A percentile compares a stretch with the other conserved stretches of the same genome.
These are phyloP conservation scores for Borostomias antarcticus DNA, from an alignment of 2,797 vertebrate species.

Conservation along the genomic window DNA sequence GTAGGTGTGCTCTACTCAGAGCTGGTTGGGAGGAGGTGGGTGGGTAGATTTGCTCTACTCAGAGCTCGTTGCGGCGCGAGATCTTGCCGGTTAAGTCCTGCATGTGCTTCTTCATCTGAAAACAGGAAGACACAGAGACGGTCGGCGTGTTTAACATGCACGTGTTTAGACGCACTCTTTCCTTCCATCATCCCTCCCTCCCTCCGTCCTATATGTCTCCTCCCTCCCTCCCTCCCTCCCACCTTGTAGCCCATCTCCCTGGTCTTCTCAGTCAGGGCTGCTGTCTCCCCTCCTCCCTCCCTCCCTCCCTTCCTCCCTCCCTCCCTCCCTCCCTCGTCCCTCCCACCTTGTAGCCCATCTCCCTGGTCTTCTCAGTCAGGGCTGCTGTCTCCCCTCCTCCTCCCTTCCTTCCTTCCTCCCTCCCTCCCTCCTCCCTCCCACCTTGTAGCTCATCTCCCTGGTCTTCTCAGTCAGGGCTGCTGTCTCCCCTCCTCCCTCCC, in stretches of 20 bases:
- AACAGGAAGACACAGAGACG: conserved; percentile 3
- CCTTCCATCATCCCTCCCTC: neutral
- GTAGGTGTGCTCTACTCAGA: no score
- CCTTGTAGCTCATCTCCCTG: conserved; percentile 86
- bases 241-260: conserved; percentile 5
- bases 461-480: conserved; percentile 87
- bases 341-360: neutral
- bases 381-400: neutral
- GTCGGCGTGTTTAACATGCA: no score
- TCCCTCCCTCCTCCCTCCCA: neutral
- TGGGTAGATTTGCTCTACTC: conserved; percentile 39
- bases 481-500: conserved; percentile 86
- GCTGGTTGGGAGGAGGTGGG: neutral
- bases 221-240: neutral
- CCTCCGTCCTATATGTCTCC: neutral
- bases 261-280: neutral
- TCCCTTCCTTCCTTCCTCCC: neutral
- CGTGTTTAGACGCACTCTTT: no score
- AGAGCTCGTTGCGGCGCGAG: conserved; percentile 93
- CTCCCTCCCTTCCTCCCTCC: neutral
- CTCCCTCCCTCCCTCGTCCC: neutral
- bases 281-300: neutral
- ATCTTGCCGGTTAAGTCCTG: conserved; percentile 92
- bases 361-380: neutral
- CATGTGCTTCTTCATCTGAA: conserved; percentile 96